phyloP scores from a whole-genome alignment of 2,797 vertebrate species.

The Gymnoscopelus microlampas region DNA sequence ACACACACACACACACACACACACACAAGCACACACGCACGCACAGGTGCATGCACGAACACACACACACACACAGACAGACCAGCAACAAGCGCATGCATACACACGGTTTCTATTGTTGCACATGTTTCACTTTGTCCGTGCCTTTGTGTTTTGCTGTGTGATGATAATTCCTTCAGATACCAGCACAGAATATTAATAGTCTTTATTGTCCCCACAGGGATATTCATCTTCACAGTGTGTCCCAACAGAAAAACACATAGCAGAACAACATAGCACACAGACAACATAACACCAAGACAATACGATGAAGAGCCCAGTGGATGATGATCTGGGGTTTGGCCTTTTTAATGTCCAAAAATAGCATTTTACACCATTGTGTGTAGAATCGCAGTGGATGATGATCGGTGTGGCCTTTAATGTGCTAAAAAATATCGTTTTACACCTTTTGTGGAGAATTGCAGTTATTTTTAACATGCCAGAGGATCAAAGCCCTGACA shows the following conservation, averaged over 20 bases:
- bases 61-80: constrained; percentile 8
- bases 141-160: constrained; percentile 49
- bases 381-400: constrained; percentile 3
- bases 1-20: constrained; percentile 9
- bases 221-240: too few species aligned
- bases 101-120: constrained; percentile 43
- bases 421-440: constrained; percentile 65
- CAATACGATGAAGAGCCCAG: constrained; percentile 13
- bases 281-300: too few species aligned
- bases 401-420: constrained; percentile 43
- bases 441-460: constrained; percentile 44
- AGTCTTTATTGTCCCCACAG: too few species aligned
- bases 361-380: constrained; percentile 48
- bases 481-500: constrained; percentile 34
- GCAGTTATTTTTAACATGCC: constrained; percentile 60
- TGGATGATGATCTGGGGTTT: constrained; percentile 42
- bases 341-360: constrained; percentile 57
- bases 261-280: too few species aligned
- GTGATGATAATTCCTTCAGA: constrained; percentile 46
- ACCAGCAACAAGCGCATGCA: not conserved
- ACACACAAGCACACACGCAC: constrained; percentile 12
- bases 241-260: too few species aligned
- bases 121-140: constrained; percentile 42
- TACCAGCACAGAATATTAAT: constrained; percentile 41
- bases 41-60: not conserved